Evolutionary conservation across 2,888 invertebrate genomes (phyloP).

Genomic region (Chymomyza caudatula): DNA sequence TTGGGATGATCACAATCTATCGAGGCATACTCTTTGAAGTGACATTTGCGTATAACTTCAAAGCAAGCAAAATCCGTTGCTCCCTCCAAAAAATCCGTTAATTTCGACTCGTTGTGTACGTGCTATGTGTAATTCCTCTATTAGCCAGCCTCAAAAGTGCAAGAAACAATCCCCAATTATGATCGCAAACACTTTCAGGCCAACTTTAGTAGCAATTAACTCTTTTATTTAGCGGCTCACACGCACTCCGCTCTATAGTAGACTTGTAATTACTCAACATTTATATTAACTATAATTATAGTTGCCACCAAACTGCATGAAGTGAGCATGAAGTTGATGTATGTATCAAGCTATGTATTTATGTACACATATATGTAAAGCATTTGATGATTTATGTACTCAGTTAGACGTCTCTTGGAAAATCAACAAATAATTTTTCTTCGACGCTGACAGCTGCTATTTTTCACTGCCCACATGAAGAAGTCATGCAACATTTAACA

Average conservation of each 20-base stretch:
- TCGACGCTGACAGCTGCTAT: slow-evolving; percentile 62
- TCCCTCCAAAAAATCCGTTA: not conserved
- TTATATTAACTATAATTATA: slow-evolving; percentile 44
- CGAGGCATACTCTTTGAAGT: not conserved
- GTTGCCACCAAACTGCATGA: not conserved
- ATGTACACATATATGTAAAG: slow-evolving; percentile 41
- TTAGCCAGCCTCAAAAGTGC: not conserved
- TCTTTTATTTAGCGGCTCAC: not conserved
- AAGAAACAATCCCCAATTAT: not conserved
- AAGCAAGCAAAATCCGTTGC: too few relatives aligned
- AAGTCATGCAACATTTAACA: slow-evolving; percentile 51
- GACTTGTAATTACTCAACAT: slow-evolving; percentile 37
- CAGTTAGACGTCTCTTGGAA: slow-evolving; percentile 13
- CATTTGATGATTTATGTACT: slow-evolving; percentile 51
- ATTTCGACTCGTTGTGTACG: not conserved
- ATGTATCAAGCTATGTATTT: slow-evolving; percentile 17
- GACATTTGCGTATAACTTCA: not conserved
- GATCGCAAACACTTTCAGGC: not conserved
- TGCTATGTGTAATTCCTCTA: not conserved
- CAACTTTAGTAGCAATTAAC: not conserved
- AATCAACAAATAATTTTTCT: slow-evolving; percentile 55
- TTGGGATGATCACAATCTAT: too few relatives aligned
- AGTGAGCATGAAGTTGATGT: not conserved
- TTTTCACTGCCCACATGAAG: slow-evolving; percentile 47
- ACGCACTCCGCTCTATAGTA: not conserved